Conservation (phyloP, 2,888 invertebrate genomes). For the Crematogaster levior region DNA sequence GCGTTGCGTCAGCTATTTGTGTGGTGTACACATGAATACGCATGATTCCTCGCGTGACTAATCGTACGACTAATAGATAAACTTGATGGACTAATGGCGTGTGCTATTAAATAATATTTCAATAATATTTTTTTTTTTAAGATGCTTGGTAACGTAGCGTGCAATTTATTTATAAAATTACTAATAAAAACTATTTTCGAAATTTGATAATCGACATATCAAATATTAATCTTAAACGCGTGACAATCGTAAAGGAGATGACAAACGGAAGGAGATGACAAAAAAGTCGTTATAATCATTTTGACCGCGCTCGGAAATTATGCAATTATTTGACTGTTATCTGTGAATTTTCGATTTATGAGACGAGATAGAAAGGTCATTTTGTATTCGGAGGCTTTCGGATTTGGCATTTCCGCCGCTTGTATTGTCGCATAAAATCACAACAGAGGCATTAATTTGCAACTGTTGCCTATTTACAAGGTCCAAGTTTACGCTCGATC, state of each 20-base stretch:
- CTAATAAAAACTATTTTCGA: background rate
- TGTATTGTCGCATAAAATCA: background rate
- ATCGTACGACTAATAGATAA: background rate
- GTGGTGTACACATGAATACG: background rate
- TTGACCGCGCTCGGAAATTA: too few species aligned
- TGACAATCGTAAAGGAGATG: background rate
- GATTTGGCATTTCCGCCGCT: background rate
- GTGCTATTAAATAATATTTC: background rate
- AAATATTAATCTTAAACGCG: background rate
- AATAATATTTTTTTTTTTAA: background rate
- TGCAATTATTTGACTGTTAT: too few species aligned
- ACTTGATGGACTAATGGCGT: too few species aligned
- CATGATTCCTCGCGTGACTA: background rate
- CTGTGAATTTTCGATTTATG: background rate
- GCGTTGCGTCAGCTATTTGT: constrained; percentile 18
- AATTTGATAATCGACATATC: background rate
- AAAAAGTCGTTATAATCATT: too few species aligned
- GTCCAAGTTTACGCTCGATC: constrained; percentile 64
- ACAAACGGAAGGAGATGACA: too few species aligned
- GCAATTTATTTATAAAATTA: background rate
- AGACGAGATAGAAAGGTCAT: background rate
- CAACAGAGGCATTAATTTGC: constrained; percentile 4
- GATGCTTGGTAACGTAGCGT: background rate
- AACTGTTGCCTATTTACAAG: constrained; percentile 50
- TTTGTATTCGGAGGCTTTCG: background rate